Base-by-base conservation (phyloP, 2,888 invertebrate species). In the Cerastis rubricosa region DNA sequence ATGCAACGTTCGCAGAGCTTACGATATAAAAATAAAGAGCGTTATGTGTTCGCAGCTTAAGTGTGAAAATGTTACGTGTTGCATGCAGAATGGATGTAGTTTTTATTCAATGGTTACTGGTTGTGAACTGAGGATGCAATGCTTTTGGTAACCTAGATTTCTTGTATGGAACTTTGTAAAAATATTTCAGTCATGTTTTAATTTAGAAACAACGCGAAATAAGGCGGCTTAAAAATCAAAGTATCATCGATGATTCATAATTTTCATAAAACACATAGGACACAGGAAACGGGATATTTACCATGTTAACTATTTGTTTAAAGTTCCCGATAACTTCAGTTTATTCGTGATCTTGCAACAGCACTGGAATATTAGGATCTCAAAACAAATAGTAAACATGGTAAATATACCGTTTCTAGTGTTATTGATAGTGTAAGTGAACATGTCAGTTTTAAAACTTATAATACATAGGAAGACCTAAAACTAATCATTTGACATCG, bases 21-120 rank as follows among this genome's bases (percentile, higher is more conserved):
- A 67, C 76, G 59, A 14, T 68, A 81, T 84, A 84, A 81, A 85
- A 81, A 80, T 81, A 78, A 29, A 63, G 73, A 64, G 73, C 78
- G 65, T 65, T 78, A 64, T 76, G 68, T 68, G 22, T 64, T 69
- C n/a, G 17, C 47, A 65, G 45, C 45, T 78, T 59, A 61, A 68
- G 22, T 25, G 35, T 45, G 43, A 43, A 68, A 71, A 43, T 65
- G 25, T 51, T 25, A 47, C 35, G 51, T 35, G 65, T 76, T 73
- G 45, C 51, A 45, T 81, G 51, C 25, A 54, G 8, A 7, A n/a
- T 59, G 17, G 63, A n/a, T 73, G n/a, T 14, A 49, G 29, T 45
- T 76, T 74, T 63, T 72, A 49, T 64, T 70, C 17, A 67, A 66
- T 25, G 49, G 45, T 49, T 49, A 9, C 17, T 43, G n/a, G 19